Base-by-base conservation (phyloP, 2,797 vertebrate genomes). In the Parotocinclus haroldoi region DNA sequence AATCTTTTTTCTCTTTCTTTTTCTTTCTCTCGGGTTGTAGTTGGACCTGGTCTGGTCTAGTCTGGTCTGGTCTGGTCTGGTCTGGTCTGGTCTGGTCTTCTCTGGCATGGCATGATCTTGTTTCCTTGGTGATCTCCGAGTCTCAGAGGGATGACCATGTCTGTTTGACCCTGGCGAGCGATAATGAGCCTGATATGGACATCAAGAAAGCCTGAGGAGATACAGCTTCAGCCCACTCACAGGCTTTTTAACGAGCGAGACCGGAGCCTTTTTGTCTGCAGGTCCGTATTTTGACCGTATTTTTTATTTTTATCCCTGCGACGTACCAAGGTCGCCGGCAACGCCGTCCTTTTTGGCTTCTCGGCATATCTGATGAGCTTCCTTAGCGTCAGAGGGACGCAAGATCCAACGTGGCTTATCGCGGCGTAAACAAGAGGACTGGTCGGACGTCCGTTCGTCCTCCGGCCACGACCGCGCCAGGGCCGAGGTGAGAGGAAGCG, bases 281-380 rank as follows among this genome's bases (percentile, higher is more conserved):
- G 27, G n/a, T n/a, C n/a, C n/a, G n/a, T n/a, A n/a, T n/a, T n/a
- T n/a, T n/a, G n/a, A n/a, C n/a, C 5, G 27, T 5, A 27, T 27
- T 2, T 27, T 27, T 27, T 2, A 2, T 27, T 27, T 27, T 27
- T 27, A 27, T 27, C 27, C 27, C 5, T 5, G 27, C 27, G 90
- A 89, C 85, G 82, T 87, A 89, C 88, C 88, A 85, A 87, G 89
- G 90, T 89, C 88, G 86, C 77, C 71, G 49, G 81, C 83, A 82
- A 69, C 64, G 82, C 56, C 48, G 9, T 9, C 16, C 51, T 42
- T 80, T 84, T 76, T 42, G 63, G 75, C 82, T 84, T 79, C 74
- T 85, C 82, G 54, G 80, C 79, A 74, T 77, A 84, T 73, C 71
- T 79, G 82, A 89, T 85, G 82, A 83, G 87, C 76, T 74, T 79